A percentile compares a stretch with the other conserved stretches of the same genome.
phyloP scores from a whole-genome alignment of 2,888 invertebrate species.

The Copidosoma aretas region DNA sequence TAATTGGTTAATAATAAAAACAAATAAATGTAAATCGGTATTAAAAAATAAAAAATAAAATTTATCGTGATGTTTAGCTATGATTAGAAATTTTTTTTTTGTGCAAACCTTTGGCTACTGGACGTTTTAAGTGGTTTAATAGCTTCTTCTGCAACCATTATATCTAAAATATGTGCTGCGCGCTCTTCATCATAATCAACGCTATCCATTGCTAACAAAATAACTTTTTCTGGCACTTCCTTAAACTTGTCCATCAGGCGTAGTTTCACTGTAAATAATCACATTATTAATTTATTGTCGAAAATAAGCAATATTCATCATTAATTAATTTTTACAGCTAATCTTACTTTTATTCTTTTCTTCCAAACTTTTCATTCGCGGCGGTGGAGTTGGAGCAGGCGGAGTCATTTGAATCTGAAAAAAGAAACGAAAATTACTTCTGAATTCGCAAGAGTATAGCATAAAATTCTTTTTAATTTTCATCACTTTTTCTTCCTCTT shows the following conservation, averaged over 20 bases:
- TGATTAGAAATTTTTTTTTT: neutral
- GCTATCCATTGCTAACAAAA: constrained; percentile 85
- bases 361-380: constrained; percentile 71
- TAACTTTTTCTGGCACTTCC: constrained; percentile 79
- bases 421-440: neutral
- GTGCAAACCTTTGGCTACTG: constrained; percentile 57
- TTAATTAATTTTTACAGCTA: neutral
- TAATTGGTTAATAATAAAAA: constrained; percentile 17
- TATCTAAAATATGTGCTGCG: constrained; percentile 79
- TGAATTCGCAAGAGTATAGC: constrained; percentile 1
- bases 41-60: neutral
- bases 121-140: constrained; percentile 58
- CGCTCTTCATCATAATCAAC: constrained; percentile 84
- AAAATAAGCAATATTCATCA: neutral
- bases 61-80: neutral
- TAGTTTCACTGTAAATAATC: constrained; percentile 69
- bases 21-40: neutral
- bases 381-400: constrained; percentile 64
- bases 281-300: constrained; percentile 5
- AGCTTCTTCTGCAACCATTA: constrained; percentile 74
- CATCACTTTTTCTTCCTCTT: constrained; percentile 49
- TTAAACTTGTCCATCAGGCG: constrained; percentile 76
- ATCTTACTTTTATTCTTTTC: constrained; percentile 75
- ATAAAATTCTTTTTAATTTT: constrained; percentile 5
- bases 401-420: constrained; percentile 29